Conservation (phyloP, 2,113 vertebrate genomes). For the Otocyon megalotis region DNA sequence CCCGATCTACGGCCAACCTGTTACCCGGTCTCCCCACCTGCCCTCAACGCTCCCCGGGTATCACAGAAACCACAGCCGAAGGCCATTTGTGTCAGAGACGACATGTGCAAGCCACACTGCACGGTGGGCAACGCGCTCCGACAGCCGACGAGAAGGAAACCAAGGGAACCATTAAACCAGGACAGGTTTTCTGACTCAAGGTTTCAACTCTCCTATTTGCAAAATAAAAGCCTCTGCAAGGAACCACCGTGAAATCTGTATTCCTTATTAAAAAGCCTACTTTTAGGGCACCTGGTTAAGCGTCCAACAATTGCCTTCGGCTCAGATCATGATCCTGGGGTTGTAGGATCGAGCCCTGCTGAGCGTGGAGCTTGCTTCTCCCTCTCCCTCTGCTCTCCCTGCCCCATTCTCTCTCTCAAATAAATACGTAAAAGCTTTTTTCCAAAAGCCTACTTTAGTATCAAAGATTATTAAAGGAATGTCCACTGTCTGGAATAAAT, state of each 20-base stretch:
- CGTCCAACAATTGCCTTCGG: no score
- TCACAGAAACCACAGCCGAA: conserved; percentile 89
- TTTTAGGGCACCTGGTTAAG: neutral
- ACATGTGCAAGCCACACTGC: conserved; percentile 85
- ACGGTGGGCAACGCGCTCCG: conserved; percentile 83
- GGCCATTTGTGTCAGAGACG: conserved; percentile 86
- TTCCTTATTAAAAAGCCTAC: neutral
- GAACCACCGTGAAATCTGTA: no score
- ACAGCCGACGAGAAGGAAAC: conserved; percentile 78
- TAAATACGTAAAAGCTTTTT: no score
- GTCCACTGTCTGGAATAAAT: neutral
- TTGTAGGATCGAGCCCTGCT: no score
- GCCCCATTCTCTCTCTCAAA: no score
- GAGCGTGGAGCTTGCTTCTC: no score
- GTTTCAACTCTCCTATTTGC: neutral
- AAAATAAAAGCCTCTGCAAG: neutral
- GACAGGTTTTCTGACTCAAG: neutral
- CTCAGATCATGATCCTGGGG: no score
- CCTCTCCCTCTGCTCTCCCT: no score
- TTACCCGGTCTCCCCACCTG: neutral
- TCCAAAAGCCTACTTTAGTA: neutral
- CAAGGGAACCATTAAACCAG: neutral
- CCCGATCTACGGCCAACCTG: neutral
- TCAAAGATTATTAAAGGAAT: neutral
- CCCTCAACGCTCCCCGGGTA: conserved; percentile 78